A percentile compares a stretch with the other conserved stretches of the same genome.
Evolutionary conservation across 2,888 invertebrate species (phyloP).

Genomic region (Macropis europaea): DNA sequence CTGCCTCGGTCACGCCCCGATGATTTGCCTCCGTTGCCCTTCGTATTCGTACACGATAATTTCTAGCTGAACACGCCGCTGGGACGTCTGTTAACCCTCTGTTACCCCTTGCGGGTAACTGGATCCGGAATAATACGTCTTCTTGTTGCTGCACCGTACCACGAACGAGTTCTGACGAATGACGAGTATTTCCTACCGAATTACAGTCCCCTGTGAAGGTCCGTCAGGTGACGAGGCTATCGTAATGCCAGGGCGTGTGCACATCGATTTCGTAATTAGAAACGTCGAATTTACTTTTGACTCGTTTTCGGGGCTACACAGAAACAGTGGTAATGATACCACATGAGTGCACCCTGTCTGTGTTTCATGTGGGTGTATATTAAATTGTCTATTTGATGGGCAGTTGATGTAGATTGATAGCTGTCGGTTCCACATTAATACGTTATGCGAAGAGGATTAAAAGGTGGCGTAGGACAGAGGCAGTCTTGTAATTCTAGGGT

Average conservation of each 20-base stretch:
- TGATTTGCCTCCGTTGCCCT: slow-evolving; percentile 26
- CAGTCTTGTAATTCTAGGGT: too few relatives aligned
- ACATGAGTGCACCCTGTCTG: too few relatives aligned
- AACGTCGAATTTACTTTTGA: too few relatives aligned
- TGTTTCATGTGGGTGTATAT: too few relatives aligned
- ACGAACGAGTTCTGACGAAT: background rate
- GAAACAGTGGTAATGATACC: too few relatives aligned
- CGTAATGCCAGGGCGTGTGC: background rate
- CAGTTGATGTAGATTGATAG: too few relatives aligned
- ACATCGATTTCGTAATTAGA: background rate
- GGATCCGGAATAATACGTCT: slow-evolving; percentile 3
- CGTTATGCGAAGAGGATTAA: too few relatives aligned
- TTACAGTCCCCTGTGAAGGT: background rate
- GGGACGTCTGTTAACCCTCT: slow-evolving; percentile 31
- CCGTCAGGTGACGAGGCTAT: background rate
- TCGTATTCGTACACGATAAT: slow-evolving; percentile 21
- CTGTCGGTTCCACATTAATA: too few relatives aligned
- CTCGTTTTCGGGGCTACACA: too few relatives aligned
- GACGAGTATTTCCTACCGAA: background rate
- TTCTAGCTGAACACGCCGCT: slow-evolving; percentile 7
- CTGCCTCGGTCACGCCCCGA: slow-evolving; percentile 49
- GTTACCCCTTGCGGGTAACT: slow-evolving; percentile 22
- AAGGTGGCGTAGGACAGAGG: too few relatives aligned
- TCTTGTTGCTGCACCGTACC: slow-evolving; percentile 3
- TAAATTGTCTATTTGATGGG: too few relatives aligned